A percentile compares a stretch with the other conserved stretches of the same genome.
These are phyloP conservation scores for Lytechinus pictus DNA, from an alignment of 35 echinoderm and acorn worm species.

Conservation along the genomic window DNA sequence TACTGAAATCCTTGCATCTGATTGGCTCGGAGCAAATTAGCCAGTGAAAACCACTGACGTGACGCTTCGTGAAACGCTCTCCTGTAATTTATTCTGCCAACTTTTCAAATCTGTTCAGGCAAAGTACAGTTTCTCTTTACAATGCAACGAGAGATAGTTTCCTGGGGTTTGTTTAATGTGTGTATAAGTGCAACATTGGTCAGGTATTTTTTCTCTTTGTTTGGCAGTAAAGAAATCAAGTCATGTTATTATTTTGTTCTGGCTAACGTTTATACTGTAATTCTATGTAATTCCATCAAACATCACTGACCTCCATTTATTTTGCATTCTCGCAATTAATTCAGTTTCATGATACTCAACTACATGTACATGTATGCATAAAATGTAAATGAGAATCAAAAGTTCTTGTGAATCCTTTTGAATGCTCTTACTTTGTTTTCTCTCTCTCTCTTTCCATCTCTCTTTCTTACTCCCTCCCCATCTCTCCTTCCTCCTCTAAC, in stretches of 20 bases:
- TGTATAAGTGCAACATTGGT: background rate
- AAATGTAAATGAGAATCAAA: background rate
- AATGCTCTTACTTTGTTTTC: too few species aligned
- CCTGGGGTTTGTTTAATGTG: background rate
- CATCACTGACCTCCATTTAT: background rate
- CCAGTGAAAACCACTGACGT: too few species aligned
- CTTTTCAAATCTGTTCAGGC: background rate
- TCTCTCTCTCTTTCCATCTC: too few species aligned
- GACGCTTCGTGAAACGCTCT: too few species aligned
- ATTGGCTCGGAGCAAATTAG: too few species aligned
- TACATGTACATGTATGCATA: background rate
- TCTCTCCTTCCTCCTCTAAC: background rate
- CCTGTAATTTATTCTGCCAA: background rate
- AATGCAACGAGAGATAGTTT: background rate
- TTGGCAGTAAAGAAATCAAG: background rate
- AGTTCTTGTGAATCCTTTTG: background rate
- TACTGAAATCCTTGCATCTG: too few species aligned
- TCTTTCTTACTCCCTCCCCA: background rate
- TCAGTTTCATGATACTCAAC: background rate
- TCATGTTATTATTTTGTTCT: background rate
- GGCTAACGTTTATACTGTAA: background rate
- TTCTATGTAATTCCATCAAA: background rate
- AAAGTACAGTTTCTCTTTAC: background rate
- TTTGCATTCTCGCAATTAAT: background rate
- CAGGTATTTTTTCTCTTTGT: background rate